Evolutionary conservation across 2,113 vertebrate genomes (phyloP).

Genomic region (Tapirus terrestris): DNA sequence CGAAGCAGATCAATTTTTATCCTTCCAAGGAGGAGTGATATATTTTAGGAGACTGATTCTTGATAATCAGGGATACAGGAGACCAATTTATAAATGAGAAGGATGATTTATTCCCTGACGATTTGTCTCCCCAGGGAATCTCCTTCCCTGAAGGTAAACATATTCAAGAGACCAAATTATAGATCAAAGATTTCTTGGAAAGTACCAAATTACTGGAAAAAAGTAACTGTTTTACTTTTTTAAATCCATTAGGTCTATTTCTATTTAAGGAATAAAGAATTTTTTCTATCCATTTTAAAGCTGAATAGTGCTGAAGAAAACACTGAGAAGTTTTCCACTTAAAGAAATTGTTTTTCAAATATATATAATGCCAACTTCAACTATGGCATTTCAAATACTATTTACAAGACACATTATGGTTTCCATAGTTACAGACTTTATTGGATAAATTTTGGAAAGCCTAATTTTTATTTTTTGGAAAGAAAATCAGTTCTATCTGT

Average conservation of each 20-base stretch:
- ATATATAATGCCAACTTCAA: neutral
- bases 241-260: neutral
- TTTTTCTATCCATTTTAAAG: neutral
- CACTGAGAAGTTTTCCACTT: neutral
- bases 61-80: neutral
- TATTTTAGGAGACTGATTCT: neutral
- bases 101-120: neutral
- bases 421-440: neutral
- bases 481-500: neutral
- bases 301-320: conserved; percentile 11
- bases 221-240: neutral
- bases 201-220: neutral
- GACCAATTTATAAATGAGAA: conserved; percentile 1
- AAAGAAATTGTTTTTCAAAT: neutral
- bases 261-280: neutral
- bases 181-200: conserved; percentile 15
- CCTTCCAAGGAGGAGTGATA: neutral
- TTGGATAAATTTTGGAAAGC: neutral
- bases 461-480: neutral
- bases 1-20: neutral
- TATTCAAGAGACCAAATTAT: conserved; percentile 37
- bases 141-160: conserved; percentile 14
- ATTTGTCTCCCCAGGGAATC: neutral
- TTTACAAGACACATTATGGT: neutral
- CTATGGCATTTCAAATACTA: neutral